phyloP scores from a whole-genome alignment of 2,797 vertebrate genomes.

The Denticeps clupeoides region DNA sequence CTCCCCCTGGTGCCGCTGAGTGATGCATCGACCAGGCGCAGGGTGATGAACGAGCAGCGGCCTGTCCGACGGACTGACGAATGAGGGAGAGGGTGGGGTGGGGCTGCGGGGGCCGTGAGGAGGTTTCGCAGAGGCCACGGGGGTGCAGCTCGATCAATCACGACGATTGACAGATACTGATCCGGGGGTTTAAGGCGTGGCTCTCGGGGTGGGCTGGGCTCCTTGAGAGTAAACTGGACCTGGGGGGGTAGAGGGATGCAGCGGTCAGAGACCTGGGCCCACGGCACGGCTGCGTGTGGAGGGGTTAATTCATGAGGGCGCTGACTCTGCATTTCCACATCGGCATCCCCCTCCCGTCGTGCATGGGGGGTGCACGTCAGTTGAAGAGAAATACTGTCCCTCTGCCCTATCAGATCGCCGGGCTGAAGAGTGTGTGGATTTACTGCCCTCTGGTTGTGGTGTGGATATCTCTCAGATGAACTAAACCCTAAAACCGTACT shows the following conservation, averaged over 20 bases:
- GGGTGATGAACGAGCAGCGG: constrained; percentile 39
- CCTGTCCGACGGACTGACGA: too few relatives aligned
- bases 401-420: too few relatives aligned
- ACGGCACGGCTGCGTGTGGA: not conserved
- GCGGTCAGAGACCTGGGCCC: not conserved
- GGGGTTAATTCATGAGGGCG: constrained; percentile 12
- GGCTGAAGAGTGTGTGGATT: too few relatives aligned
- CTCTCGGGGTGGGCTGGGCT: constrained; percentile 27
- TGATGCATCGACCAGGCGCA: constrained; percentile 27
- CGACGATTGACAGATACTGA: constrained; percentile 43
- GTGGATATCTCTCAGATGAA: too few relatives aligned
- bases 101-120: too few relatives aligned
- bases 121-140: too few relatives aligned
- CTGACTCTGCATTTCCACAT: constrained; percentile 10
- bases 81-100: too few relatives aligned
- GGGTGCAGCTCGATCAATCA: constrained; percentile 49
- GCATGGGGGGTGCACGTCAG: constrained; percentile 23
- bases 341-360: not conserved
- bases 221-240: constrained; percentile 30
- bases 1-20: constrained; percentile 3
- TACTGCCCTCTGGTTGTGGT: too few relatives aligned
- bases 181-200: too few relatives aligned
- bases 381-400: constrained; percentile 26
- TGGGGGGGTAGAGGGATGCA: constrained; percentile 12
- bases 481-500: constrained; percentile 21